These are phyloP conservation scores for Drosophila pseudotakahashii DNA, from an alignment of 2,888 invertebrate genomes.

Conservation along the genomic window DNA sequence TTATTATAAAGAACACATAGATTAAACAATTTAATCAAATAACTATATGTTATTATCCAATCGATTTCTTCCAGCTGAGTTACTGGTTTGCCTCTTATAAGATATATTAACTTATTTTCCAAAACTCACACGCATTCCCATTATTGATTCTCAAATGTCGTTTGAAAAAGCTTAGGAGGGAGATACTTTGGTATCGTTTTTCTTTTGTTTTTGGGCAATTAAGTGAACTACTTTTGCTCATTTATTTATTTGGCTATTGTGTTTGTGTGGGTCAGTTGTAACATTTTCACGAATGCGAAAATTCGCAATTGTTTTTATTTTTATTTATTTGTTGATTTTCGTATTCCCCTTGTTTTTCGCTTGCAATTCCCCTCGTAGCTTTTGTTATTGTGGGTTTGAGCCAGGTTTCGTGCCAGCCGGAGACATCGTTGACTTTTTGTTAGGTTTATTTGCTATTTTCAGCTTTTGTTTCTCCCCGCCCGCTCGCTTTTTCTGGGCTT, in stretches of 20 bases:
- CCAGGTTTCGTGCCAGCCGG: conserved; percentile 71
- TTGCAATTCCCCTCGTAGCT: conserved; percentile 9
- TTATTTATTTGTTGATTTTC: conserved; percentile 39
- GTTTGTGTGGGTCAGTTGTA: conserved; percentile 51
- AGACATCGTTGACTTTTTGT: conserved; percentile 62
- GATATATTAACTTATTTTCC: not conserved
- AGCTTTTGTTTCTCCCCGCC: conserved; percentile 14
- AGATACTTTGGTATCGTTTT: conserved; percentile 4
- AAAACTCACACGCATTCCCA: conserved; percentile 28
- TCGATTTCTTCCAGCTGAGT: not conserved
- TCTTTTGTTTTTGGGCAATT: conserved; percentile 22
- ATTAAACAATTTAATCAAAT: not conserved
- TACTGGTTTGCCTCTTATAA: not conserved
- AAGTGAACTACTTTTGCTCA: conserved; percentile 28
- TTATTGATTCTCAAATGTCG: conserved; percentile 42
- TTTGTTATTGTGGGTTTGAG: conserved; percentile 36
- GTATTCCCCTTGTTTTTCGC: conserved; percentile 12
- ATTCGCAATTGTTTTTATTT: conserved; percentile 51
- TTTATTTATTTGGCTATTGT: conserved; percentile 23
- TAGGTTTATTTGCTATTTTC: conserved; percentile 22
- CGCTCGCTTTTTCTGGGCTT: not conserved
- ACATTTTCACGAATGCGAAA: conserved; percentile 63
- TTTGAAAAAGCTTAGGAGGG: not conserved
- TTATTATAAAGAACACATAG: not conserved
- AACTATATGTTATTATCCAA: not conserved